phyloP scores from a whole-genome alignment of 2,113 vertebrate species.

The Lipophrys pholis region DNA sequence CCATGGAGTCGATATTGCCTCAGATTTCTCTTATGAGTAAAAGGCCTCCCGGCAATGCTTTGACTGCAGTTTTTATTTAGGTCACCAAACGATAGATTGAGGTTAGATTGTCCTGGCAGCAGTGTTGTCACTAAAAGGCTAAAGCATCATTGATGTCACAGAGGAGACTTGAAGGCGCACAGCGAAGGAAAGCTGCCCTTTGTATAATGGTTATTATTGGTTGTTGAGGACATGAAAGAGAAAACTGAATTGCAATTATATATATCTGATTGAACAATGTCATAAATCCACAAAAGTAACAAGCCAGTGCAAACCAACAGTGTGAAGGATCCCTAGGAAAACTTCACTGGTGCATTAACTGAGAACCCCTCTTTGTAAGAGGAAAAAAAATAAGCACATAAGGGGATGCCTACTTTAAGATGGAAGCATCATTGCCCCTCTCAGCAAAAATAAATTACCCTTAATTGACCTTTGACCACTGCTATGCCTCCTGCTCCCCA shows the following conservation, averaged over 20 bases:
- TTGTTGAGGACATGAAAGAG: neutral
- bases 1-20: conserved; percentile 39
- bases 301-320: neutral
- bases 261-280: conserved; percentile 18
- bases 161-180: conserved; percentile 15
- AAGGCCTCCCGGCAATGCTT: conserved; percentile 8
- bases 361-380: neutral
- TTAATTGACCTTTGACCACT: conserved; percentile 77
- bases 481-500: conserved; percentile 13
- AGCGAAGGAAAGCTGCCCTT: neutral
- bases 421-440: conserved; percentile 39
- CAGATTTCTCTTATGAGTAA: conserved; percentile 33
- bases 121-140: conserved; percentile 31
- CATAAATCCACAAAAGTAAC: neutral
- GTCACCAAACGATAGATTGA: conserved; percentile 44
- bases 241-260: neutral
- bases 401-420: conserved; percentile 38
- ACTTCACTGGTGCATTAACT: conserved; percentile 3
- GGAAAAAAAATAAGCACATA: conserved; percentile 7
- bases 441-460: conserved; percentile 72
- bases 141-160: conserved; percentile 9
- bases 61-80: conserved; percentile 36
- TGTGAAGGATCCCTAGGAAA: conserved; percentile 6
- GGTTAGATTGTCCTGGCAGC: conserved; percentile 26
- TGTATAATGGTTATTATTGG: neutral